Evolutionary conservation across 2,797 vertebrate genomes (phyloP), one percentile per base, ranked within the genome.

Genomic region (Tapera naevia): DNA sequence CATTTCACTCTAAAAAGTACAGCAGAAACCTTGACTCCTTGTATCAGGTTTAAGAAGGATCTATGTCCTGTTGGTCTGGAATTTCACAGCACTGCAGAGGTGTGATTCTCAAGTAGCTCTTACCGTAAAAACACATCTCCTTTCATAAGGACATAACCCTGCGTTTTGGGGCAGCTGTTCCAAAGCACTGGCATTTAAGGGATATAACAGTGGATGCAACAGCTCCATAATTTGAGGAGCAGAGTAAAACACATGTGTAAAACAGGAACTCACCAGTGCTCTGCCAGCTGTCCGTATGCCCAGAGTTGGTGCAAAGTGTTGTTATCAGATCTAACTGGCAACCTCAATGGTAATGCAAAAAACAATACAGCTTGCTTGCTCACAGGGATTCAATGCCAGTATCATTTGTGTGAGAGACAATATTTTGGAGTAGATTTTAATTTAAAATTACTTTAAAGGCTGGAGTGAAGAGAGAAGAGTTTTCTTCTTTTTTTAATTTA

Each of bases 161-260:
- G 5, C 0, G 0, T 5, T 7, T 1, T 1, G 17, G 58, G 66
- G n/a, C 33, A n/a, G 3, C 57, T 8, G 25, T 17, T 33, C 67
- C 86, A 30, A 15, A 82, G 75, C 82, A 7, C 56, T 13, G 81
- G 35, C 41, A 16, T 2, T 53, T 33, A 69, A 67, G 62, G 45
- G 56, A 5, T 12, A 28, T 17, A 48, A 32, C 33, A 5, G 17
- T 16, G 81, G 17, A 17, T 33, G 33, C 71, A 48, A 39, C 45
- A 17, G 79, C 90, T 91, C 82, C 75, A 45, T 18, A 35, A 17
- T 18, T 1, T 15, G 58, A 87, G 50, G 45, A 65, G 62, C 2
- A 28, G 53, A 87, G 86, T 27, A 61, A 21, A 69, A 50, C 85
- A 41, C 70, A 11, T 5, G 51, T 69, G 92, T 67, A 56, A n/a